Conservation (phyloP, 2,797 vertebrate species). For the Melanotaenia trifasciata region DNA sequence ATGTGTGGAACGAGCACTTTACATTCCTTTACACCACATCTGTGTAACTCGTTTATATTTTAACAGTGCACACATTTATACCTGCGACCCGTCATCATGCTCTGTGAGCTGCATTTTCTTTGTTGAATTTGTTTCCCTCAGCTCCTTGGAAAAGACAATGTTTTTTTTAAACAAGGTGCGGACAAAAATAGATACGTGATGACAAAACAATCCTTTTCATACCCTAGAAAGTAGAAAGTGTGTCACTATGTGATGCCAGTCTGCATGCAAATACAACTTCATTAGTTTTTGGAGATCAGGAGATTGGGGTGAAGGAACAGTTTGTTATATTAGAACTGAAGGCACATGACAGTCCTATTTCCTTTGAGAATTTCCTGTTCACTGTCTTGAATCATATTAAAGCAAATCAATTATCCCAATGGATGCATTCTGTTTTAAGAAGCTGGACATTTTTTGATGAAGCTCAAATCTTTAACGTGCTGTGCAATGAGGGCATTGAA, state of each 20-base stretch:
- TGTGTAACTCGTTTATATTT: not conserved
- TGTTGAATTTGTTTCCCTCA: constrained; percentile 14
- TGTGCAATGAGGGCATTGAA: constrained; percentile 56
- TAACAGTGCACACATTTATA: not conserved
- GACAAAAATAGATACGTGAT: constrained; percentile 48
- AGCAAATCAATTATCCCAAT: constrained; percentile 73
- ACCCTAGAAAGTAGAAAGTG: constrained; percentile 30
- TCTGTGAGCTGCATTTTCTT: constrained; percentile 9
- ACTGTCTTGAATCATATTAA: constrained; percentile 68
- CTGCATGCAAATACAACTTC: constrained; percentile 71
- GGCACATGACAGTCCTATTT: constrained; percentile 68
- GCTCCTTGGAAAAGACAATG: not conserved
- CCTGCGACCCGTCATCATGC: constrained; percentile 2
- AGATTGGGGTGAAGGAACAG: constrained; percentile 59
- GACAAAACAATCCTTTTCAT: constrained; percentile 37
- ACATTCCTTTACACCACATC: not conserved
- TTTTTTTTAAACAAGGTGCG: constrained; percentile 4
- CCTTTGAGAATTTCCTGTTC: constrained; percentile 67
- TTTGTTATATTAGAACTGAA: constrained; percentile 60
- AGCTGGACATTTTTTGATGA: constrained; percentile 65
- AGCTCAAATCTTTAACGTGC: constrained; percentile 47
- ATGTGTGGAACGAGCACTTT: not conserved
- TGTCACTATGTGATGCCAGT: constrained; percentile 37
- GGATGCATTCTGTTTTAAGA: constrained; percentile 57
- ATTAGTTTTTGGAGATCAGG: constrained; percentile 67